phyloP scores from a whole-genome alignment of 2,113 vertebrate species.

The Neofelis nebulosa region DNA sequence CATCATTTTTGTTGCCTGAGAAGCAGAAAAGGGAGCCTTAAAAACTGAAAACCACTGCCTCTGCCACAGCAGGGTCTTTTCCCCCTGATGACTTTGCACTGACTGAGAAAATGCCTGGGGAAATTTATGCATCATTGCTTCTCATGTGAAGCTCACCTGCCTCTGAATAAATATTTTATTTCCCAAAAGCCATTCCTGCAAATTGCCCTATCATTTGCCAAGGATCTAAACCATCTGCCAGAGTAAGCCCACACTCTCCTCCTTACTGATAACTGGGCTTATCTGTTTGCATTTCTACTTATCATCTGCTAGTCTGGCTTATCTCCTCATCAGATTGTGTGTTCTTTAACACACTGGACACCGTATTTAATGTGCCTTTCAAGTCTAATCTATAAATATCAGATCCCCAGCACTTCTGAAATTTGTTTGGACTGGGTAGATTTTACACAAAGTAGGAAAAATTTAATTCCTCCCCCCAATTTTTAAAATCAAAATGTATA shows the following conservation, averaged over 20 bases:
- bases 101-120: neutral
- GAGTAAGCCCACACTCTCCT: neutral
- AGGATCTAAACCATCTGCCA: constrained; percentile 11
- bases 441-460: neutral
- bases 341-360: neutral
- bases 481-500: neutral
- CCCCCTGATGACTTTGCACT: neutral
- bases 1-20: neutral
- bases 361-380: neutral
- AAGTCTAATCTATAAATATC: neutral
- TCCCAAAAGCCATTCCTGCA: constrained; percentile 19
- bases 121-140: neutral
- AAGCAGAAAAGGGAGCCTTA: neutral
- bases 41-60: neutral
- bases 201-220: neutral
- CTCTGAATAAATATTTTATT: neutral
- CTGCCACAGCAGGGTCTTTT: neutral
- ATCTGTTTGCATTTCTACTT: constrained; percentile 1
- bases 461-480: neutral
- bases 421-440: neutral
- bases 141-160: neutral
- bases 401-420: neutral
- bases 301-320: neutral
- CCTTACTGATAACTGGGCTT: neutral
- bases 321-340: constrained; percentile 52